Base-by-base conservation (phyloP, 2,888 invertebrate species). In the Ptycholaimellus sp. region DNA sequence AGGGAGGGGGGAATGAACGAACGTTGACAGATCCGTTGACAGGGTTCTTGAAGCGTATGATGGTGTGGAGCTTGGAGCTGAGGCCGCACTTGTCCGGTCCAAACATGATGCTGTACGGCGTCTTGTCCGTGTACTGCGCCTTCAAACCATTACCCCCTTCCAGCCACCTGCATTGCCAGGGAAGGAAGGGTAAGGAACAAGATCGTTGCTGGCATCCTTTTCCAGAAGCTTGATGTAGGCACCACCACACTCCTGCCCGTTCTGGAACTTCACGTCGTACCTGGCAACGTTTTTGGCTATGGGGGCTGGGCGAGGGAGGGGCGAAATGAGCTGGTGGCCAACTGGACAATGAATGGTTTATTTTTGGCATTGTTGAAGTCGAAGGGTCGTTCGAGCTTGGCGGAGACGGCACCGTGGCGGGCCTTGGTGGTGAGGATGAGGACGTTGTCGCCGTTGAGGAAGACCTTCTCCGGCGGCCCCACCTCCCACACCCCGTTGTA, bases 71-170 rank as follows among this genome's bases (percentile, higher is more conserved):
- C 66, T 90, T 90, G 56, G 79, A 74, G 60, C 83, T 82, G 56
- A 77, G 78, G 44, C 93, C 93, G 63, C 96, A 96, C 63, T 90
- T 96, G 68, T 96, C 96, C 7, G 93, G 93, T 0, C 96, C 96
- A 65, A 96, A 99, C 96, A 99, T 96, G 53, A 99, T 82, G 2
- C 85, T 80, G 65, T 93, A 99, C 0, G 85, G 76, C 1, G 90
- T 85, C 64, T 83, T 85, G 64, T 96, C 93, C 59, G 78, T 70
- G 64, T 93, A 85, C 54, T 72, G 68, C 46, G 70, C 72, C 58
- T 11, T 6, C 13, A 2, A 19, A 19, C 1, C 11, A 35, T 16
- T 19, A 2, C 36, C 17, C 2, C 23, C 7, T n/a, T 35, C 13
- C 2, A 19, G 18, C n/a, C n/a, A n/a, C n/a, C n/a, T n/a, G n/a